Evolutionary conservation across 2,113 vertebrate species (phyloP).

Genomic region (Nymphicus hollandicus): DNA sequence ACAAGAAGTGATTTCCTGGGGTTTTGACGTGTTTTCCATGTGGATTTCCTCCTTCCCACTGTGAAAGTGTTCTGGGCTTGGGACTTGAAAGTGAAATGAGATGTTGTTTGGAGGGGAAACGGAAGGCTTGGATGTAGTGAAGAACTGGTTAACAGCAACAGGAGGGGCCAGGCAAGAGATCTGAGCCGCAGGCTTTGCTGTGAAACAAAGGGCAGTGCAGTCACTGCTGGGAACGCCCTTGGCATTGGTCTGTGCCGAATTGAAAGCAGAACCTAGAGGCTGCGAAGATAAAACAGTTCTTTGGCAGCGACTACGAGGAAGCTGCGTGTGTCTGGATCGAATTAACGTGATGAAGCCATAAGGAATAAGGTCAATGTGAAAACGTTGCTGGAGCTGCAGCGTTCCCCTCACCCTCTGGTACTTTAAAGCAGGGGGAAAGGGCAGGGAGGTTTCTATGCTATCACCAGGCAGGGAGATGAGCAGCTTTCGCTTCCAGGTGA

Average conservation of each 20-base stretch:
- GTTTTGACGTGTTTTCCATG: background rate
- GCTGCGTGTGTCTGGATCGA: background rate
- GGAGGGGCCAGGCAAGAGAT: no score
- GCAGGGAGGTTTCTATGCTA: background rate
- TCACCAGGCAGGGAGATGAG: background rate
- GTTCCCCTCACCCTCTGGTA: fast-evolving
- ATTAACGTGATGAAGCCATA: fast-evolving
- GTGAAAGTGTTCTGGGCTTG: background rate
- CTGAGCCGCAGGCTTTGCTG: background rate
- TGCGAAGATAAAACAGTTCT: background rate
- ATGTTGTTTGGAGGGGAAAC: background rate
- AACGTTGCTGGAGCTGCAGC: background rate
- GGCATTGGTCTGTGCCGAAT: background rate
- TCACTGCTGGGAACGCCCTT: background rate
- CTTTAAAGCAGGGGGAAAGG: background rate
- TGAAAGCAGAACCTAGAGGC: background rate
- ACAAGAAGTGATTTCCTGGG: conserved; percentile 8
- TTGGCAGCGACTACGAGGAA: background rate
- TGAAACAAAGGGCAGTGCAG: background rate
- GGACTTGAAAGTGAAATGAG: background rate
- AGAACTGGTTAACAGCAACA: background rate
- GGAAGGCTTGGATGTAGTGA: background rate
- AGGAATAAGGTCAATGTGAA: background rate
- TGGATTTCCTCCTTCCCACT: conserved; percentile 24
- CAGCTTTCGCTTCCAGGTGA: fast-evolving